These are phyloP conservation scores for Plemyria rubiginata DNA, from an alignment of 2,888 invertebrate species.

Conservation along the genomic window DNA sequence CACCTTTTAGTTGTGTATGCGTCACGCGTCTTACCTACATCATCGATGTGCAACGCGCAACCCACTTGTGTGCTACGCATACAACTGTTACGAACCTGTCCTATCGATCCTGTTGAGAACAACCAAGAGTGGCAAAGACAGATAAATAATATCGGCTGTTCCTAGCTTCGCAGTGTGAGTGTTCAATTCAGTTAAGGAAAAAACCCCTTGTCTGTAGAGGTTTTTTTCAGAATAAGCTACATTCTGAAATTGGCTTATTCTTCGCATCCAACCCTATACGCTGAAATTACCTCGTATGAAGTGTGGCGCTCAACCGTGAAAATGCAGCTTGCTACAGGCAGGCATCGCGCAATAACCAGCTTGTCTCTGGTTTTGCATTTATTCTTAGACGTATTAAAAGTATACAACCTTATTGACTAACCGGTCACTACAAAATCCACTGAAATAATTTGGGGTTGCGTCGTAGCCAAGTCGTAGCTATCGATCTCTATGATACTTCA, in stretches of 20 bases:
- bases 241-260: conserved; percentile 8
- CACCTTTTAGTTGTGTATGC: conserved; percentile 8
- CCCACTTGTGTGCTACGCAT: conserved; percentile 21
- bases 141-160: too few relatives aligned
- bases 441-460: not conserved
- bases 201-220: not conserved
- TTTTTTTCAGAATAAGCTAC: not conserved
- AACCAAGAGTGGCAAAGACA: too few relatives aligned
- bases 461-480: conserved; percentile 11
- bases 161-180: too few relatives aligned
- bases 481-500: conserved; percentile 8
- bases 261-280: conserved; percentile 11
- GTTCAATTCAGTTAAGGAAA: not conserved
- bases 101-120: too few relatives aligned
- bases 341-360: conserved; percentile 26
- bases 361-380: conserved; percentile 13
- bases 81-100: conserved; percentile 14
- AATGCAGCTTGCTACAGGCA: conserved; percentile 32
- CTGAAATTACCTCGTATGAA: conserved; percentile 45
- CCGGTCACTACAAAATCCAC: conserved; percentile 1
- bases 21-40: conserved; percentile 24
- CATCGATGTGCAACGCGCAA: conserved; percentile 12
- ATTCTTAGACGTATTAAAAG: conserved; percentile 20
- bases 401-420: conserved; percentile 16
- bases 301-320: conserved; percentile 51